A percentile compares a stretch with the other conserved stretches of the same genome.
Evolutionary conservation across 2,113 vertebrate genomes (phyloP).

Genomic region (Zingel zingel): DNA sequence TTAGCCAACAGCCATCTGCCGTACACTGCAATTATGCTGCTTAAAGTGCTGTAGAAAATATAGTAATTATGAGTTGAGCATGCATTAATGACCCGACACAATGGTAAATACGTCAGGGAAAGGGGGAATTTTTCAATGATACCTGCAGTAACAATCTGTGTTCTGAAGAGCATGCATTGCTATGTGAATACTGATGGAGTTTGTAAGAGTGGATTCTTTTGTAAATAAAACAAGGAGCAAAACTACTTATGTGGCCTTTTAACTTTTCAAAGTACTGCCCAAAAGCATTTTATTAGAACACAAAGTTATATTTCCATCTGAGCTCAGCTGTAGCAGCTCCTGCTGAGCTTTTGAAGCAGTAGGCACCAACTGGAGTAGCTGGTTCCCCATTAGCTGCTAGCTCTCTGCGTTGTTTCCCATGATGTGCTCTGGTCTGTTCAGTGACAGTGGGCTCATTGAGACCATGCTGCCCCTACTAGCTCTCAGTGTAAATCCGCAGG

Average conservation of each 20-base stretch:
- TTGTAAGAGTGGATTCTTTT: neutral
- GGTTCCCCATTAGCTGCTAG: constrained; percentile 56
- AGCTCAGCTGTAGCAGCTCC: constrained; percentile 29
- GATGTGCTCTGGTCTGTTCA: constrained; percentile 41
- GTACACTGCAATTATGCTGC: constrained; percentile 68
- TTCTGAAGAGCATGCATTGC: constrained; percentile 15
- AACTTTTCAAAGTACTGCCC: constrained; percentile 1
- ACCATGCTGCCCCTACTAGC: constrained; percentile 22
- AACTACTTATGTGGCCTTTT: neutral
- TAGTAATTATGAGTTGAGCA: constrained; percentile 74
- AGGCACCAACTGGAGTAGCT: constrained; percentile 28
- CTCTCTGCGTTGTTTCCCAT: constrained; percentile 20
- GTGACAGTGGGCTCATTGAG: constrained; percentile 64
- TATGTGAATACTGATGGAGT: constrained; percentile 33
- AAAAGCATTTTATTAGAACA: constrained; percentile 12
- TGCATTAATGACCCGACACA: constrained; percentile 70
- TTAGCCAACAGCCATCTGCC: constrained; percentile 79
- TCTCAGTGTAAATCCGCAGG: constrained; percentile 49
- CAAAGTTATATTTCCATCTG: constrained; percentile 1
- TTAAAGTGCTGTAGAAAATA: constrained; percentile 75
- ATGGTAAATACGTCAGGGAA: constrained; percentile 54
- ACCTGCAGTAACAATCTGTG: constrained; percentile 50
- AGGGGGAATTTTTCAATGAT: constrained; percentile 41
- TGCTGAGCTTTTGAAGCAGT: constrained; percentile 30
- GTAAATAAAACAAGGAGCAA: constrained; percentile 7